Evolutionary conservation across 2,113 vertebrate genomes (phyloP), one percentile per base, ranked within the genome.

Genomic region (Ictalurus furcatus): DNA sequence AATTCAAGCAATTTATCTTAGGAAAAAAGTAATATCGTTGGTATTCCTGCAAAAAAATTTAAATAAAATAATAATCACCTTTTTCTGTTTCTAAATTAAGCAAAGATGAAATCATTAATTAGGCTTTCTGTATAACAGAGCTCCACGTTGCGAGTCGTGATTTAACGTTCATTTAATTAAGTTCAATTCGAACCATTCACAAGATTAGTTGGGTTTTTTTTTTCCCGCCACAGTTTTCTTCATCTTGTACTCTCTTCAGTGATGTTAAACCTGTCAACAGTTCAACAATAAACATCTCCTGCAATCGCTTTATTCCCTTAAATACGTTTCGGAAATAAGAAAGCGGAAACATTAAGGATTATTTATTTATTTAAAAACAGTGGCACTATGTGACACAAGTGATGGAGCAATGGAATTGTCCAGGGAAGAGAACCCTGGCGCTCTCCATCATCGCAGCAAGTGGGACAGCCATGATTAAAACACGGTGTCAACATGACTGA

Each of bases 401-500:
- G 92, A 58, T 91, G 88, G 92, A 90, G 84, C 88, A 90, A 88
- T 91, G 90, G 90, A 94, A 96, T 94, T 94, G 94, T 95, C 95
- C 94, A 94, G 94, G 94, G 94, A 94, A 94, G 94, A 92, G 93
- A 95, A 94, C 94, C 93, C 94, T 94, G 93, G 93, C 92, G 93
- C 94, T 92, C 94, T 93, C 92, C 94, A 93, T 95, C 95, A 96
- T 91, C 91, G 90, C 92, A 92, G 92, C 94, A 94, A 94, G 94
- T 94, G 94, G 95, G 95, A 95, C 94, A 91, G 92, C 91, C 93
- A 94, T 94, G 95, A 96, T 95, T 95, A 95, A 95, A 95, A 95
- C 94, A 91, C 93, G 92, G 93, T 89, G 92, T 91, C 93, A 92
- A 92, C 92, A 91, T 95, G 94, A 95, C 92, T 95, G 94, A 95